Percentiles rank a stretch among this genome's conserved stretches.
These are phyloP conservation scores for Caenorhabditis elegans DNA, from an alignment of 1,140 invertebrate species.

Conservation along the genomic window WBcel235 BX284602.5:5130001-5130500, in stretches of 20 bases:
- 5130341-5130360: neutral
- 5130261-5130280: slow-evolving; percentile 17
- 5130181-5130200: neutral
- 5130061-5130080: neutral
- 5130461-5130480: slow-evolving; percentile 51
- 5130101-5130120: neutral
- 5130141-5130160: neutral
- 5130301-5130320: neutral
- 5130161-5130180: slow-evolving; percentile 13
- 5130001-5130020: neutral
- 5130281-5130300: neutral
- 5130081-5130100: neutral
- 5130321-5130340: neutral
- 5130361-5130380: neutral
- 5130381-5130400: slow-evolving; percentile 31
- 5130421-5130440: neutral
- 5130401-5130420: slow-evolving; percentile 22
- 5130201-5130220: neutral
- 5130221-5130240: neutral
- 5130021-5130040: neutral
- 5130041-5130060: neutral
- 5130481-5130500: slow-evolving; percentile 59
- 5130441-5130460: neutral
- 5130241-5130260: slow-evolving; percentile 25
- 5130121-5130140: slow-evolving; percentile 28